Conservation (phyloP, 2,797 vertebrate genomes). For the Fratercula arctica region DNA sequence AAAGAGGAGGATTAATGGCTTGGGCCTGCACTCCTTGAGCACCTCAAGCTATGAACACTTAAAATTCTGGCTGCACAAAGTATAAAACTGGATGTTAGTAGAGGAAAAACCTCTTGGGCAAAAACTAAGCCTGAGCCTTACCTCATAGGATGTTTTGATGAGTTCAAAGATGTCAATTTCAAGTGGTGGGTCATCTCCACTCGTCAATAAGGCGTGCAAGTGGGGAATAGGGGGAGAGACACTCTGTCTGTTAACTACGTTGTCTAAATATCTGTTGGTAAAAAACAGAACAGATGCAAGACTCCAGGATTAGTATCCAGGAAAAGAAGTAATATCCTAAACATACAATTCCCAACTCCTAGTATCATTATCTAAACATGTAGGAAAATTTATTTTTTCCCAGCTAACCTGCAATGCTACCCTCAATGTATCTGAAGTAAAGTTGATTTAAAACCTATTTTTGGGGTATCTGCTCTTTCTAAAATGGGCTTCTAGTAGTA, state of each 20-base stretch:
- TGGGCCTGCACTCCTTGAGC: not conserved
- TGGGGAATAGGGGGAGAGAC: slow-evolving; percentile 89
- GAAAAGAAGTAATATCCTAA: not conserved
- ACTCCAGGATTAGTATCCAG: not conserved
- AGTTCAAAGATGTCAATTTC: slow-evolving; percentile 93
- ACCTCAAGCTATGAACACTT: not conserved
- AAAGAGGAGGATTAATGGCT: not conserved
- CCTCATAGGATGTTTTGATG: slow-evolving; percentile 93
- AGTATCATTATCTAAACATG: not conserved
- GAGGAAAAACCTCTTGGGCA: not conserved
- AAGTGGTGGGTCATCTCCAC: slow-evolving; percentile 86
- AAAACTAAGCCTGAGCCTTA: slow-evolving; percentile 54
- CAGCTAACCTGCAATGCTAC: not conserved
- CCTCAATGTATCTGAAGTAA: not conserved
- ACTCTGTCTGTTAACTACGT: slow-evolving; percentile 91
- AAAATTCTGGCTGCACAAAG: not conserved
- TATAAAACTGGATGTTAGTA: not conserved
- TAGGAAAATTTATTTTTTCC: not conserved
- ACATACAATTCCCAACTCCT: not conserved
- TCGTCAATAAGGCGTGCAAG: slow-evolving; percentile 89
- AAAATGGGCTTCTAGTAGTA: not conserved
- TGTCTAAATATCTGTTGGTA: slow-evolving; percentile 88
- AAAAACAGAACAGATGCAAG: slow-evolving; percentile 1
- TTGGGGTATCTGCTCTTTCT: not conserved
- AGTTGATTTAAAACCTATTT: not conserved